A percentile compares a stretch with the other conserved stretches of the same genome.
phyloP scores from a whole-genome alignment of 2,888 invertebrate genomes.

The Netelia virgata region DNA sequence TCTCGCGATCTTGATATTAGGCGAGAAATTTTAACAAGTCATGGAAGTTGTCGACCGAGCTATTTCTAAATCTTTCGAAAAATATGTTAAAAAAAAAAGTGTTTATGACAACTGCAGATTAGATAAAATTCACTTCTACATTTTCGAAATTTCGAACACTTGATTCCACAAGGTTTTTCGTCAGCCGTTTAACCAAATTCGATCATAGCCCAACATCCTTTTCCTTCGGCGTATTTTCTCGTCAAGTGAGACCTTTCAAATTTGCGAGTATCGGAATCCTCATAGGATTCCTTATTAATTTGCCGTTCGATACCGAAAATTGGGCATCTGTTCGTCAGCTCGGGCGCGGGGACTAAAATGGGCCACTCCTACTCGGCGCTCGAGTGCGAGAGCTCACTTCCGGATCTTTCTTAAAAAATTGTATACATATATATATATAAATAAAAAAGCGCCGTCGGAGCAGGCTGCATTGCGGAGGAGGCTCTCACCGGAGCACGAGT shows the following conservation, averaged over 20 bases:
- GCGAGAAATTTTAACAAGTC: background rate
- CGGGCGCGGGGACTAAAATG: slow-evolving; percentile 16
- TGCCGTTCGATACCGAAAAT: slow-evolving; percentile 20
- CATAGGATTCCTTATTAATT: slow-evolving; percentile 22
- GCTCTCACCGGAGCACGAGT: slow-evolving; percentile 27
- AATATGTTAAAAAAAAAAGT: no score
- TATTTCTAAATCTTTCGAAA: no score
- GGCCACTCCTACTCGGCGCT: background rate
- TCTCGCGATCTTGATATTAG: background rate
- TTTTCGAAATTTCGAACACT: no score
- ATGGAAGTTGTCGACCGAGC: no score
- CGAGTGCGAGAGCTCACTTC: slow-evolving; percentile 58
- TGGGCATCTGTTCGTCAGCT: slow-evolving; percentile 57
- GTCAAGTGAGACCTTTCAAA: background rate
- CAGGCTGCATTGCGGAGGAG: slow-evolving; percentile 29
- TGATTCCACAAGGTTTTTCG: no score
- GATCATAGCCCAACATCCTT: no score
- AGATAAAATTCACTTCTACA: no score
- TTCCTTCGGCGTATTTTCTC: no score
- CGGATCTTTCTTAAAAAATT: slow-evolving; percentile 43
- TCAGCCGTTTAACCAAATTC: no score
- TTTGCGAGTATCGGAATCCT: background rate
- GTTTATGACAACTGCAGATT: no score
- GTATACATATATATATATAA: background rate
- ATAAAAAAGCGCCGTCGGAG: slow-evolving; percentile 20